Evolutionary conservation across 2,888 invertebrate genomes (phyloP), one percentile per base, ranked within the genome.

Genomic region (Mythimna loreyi): DNA sequence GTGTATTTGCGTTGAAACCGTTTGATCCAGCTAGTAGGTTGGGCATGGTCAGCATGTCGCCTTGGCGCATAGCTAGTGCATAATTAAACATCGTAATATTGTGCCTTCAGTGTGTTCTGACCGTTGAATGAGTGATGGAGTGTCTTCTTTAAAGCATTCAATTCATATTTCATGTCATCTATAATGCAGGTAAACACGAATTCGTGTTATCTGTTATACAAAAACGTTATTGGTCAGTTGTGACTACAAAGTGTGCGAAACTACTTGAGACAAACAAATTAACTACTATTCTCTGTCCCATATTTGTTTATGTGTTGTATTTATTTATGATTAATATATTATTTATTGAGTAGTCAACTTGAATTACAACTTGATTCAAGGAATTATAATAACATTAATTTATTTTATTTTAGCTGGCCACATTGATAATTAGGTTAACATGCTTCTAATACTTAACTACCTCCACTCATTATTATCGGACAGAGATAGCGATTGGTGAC

Each of bases 31-130:
- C 72, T 78, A 74, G 65, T 66, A 64, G 55, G 63, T 74, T 65
- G 65, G 73, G 74, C 73, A 75, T 72, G 58, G 43, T 40, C 52
- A 52, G 63, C 67, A 47, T 58, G 43, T 66, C 67, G 57, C 50
- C 62, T 64, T 62, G 70, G 73, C 57, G 72, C 25, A 63, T 70
- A 75, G 45, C 67, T 72, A 79, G 80, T 82, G 81, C 84, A 86
- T 85, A 74, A 80, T 83, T 78, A 67, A 75, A 72, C 78, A 83
- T 75, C 79, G 78, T 68, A 69, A 83, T 78, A 81, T 85, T 85
- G 89, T 88, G 90, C 89, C 89, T 89, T 90, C 85, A 81, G 81
- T 84, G 85, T 85, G 83, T 84, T 85, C 80, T 80, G 82, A 76
- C 85, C 72, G 65, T 83, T 78, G 82, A 75, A 75, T 81, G 83